Evolutionary conservation across 2,797 vertebrate species (phyloP).

Genomic region (Pagetopsis macropterus): DNA sequence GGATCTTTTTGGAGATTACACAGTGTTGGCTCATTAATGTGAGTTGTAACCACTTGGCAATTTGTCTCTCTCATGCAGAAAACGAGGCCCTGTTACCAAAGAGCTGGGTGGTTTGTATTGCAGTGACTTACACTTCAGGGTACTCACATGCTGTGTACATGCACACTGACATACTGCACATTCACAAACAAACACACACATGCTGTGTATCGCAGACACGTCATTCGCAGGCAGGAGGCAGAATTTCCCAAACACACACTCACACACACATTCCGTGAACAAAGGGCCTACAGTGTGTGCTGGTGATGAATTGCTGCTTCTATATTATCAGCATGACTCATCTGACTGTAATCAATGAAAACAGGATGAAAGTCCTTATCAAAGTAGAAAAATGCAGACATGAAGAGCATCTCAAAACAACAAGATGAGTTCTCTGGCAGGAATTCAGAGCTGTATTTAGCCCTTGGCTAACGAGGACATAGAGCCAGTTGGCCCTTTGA

Average conservation of each 20-base stretch:
- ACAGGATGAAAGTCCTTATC: conserved; percentile 83
- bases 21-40: conserved; percentile 74
- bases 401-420: conserved; percentile 78
- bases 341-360: conserved; percentile 85
- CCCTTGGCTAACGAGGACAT: conserved; percentile 43
- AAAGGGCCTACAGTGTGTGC: conserved; percentile 81
- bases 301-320: conserved; percentile 77
- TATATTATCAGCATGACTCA: conserved; percentile 83
- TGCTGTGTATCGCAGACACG: conserved; percentile 21
- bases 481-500: conserved; percentile 65
- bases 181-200: conserved; percentile 62
- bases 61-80: conserved; percentile 68
- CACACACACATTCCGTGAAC: conserved; percentile 79
- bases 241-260: conserved; percentile 34
- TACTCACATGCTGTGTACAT: conserved; percentile 69
- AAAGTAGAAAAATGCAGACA: conserved; percentile 81
- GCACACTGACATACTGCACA: conserved; percentile 45
- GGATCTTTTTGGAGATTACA: conserved; percentile 68
- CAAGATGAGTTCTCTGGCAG: conserved; percentile 71
- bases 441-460: conserved; percentile 50
- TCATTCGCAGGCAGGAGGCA: conserved; percentile 59
- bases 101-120: conserved; percentile 62
- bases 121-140: conserved; percentile 64
- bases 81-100: conserved; percentile 73
- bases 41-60: conserved; percentile 70